phyloP scores from a whole-genome alignment of 2,888 invertebrate species.

The Thumatha senex region DNA sequence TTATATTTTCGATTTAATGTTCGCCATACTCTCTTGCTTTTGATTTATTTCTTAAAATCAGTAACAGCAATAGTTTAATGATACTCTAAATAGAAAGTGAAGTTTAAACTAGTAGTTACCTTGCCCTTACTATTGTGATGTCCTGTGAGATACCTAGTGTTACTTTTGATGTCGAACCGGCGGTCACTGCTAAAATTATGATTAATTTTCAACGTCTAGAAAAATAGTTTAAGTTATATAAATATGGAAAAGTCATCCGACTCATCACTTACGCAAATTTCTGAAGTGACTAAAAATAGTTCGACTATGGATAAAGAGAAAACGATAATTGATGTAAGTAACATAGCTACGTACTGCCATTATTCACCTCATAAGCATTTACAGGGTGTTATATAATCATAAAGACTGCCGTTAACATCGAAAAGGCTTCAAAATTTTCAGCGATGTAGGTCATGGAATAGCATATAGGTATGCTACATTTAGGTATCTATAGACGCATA shows the following conservation, averaged over 20 bases:
- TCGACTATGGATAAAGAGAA: slow-evolving; percentile 65
- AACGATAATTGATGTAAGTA: slow-evolving; percentile 67
- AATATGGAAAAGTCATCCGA: slow-evolving; percentile 52
- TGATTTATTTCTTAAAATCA: slow-evolving; percentile 51
- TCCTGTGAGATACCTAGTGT: slow-evolving; percentile 50
- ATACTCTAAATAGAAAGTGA: slow-evolving; percentile 1
- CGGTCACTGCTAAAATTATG: slow-evolving; percentile 51
- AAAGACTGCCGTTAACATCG: not conserved
- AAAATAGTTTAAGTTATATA: slow-evolving; percentile 45
- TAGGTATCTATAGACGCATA: too few relatives aligned
- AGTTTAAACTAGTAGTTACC: slow-evolving; percentile 21
- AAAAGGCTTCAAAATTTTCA: not conserved
- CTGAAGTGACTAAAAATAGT: slow-evolving; percentile 58
- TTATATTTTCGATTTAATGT: slow-evolving; percentile 71
- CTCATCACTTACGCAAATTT: slow-evolving; percentile 48
- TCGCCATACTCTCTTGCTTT: slow-evolving; percentile 52
- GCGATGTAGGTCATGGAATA: not conserved
- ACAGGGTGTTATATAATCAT: slow-evolving; percentile 1
- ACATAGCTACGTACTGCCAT: not conserved
- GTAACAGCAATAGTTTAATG: slow-evolving; percentile 9
- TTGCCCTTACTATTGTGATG: slow-evolving; percentile 50
- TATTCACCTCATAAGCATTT: not conserved
- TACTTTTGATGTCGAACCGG: slow-evolving; percentile 44
- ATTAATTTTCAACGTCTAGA: slow-evolving; percentile 39
- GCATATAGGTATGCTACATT: too few relatives aligned